phyloP scores from a whole-genome alignment of 2,888 invertebrate species.

The Stomorhina lunata region DNA sequence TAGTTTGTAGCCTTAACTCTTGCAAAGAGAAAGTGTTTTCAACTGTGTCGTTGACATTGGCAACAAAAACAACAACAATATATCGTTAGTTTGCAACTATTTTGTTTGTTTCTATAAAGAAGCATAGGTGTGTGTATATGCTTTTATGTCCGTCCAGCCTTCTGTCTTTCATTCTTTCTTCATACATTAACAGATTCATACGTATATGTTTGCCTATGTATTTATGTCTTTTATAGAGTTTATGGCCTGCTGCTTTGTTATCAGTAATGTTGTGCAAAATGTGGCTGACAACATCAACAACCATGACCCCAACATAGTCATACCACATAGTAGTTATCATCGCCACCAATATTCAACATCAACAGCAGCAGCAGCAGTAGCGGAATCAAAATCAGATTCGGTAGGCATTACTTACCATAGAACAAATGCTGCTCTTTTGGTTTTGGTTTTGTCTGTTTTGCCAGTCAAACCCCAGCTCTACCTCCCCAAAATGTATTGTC shows the following conservation, averaged over 20 bases:
- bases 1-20: background rate
- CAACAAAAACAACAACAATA: slow-evolving; percentile 26
- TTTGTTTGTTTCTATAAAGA: background rate
- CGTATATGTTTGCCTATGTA: slow-evolving; percentile 10
- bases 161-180: background rate
- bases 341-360: slow-evolving; percentile 39
- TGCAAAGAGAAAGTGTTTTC: slow-evolving; percentile 58
- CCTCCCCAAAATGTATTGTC: background rate
- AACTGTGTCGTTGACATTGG: slow-evolving; percentile 60
- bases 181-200: no score
- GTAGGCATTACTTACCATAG: background rate
- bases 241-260: slow-evolving; percentile 58
- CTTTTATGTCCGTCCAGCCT: background rate
- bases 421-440: background rate
- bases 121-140: background rate
- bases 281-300: slow-evolving; percentile 64
- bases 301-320: slow-evolving; percentile 60
- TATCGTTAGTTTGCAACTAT: slow-evolving; percentile 15
- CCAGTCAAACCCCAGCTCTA: background rate
- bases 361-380: background rate
- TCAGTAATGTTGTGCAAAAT: slow-evolving; percentile 65
- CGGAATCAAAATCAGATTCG: background rate
- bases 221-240: slow-evolving; percentile 47
- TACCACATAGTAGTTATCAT: slow-evolving; percentile 52
- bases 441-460: background rate